These are phyloP conservation scores for Camponotus vicinus DNA, from an alignment of 1,140 invertebrate species.

Conservation along the genomic window DNA sequence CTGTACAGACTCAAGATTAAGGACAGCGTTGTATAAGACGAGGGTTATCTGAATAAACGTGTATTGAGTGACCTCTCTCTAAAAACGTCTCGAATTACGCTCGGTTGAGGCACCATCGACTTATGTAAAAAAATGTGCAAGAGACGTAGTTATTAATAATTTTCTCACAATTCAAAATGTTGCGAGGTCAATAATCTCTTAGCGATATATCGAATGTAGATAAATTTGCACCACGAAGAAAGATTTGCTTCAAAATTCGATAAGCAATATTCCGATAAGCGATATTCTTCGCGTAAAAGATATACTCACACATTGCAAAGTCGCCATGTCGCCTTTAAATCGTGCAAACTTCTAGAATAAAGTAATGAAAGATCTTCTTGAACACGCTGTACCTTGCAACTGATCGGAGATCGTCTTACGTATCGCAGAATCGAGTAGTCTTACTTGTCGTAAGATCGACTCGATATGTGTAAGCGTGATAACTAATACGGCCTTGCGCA, in stretches of 20 bases:
- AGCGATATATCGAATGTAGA: not conserved
- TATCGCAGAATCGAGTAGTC: not conserved
- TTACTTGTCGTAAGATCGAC: slow-evolving; percentile 40
- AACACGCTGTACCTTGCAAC: not conserved
- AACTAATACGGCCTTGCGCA: slow-evolving; percentile 75
- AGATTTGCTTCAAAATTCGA: not conserved
- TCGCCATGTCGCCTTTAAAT: not conserved
- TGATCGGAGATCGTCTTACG: slow-evolving; percentile 14
- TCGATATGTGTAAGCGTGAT: slow-evolving; percentile 73
- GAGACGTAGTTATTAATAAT: not conserved
- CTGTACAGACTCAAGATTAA: slow-evolving; percentile 71
- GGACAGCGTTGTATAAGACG: slow-evolving; percentile 65
- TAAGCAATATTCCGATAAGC: not conserved
- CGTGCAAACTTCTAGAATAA: not conserved
- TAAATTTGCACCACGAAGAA: not conserved
- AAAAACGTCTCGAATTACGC: slow-evolving; percentile 7
- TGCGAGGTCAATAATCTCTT: not conserved
- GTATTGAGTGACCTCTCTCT: slow-evolving; percentile 55
- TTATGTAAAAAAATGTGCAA: not conserved
- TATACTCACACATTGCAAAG: not conserved
- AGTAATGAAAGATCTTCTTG: not conserved
- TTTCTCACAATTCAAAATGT: not conserved
- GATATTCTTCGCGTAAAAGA: not conserved
- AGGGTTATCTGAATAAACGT: slow-evolving; percentile 64
- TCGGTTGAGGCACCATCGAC: not conserved